Evolutionary conservation across 2,797 vertebrate species (phyloP).

Genomic region (Tapera naevia): DNA sequence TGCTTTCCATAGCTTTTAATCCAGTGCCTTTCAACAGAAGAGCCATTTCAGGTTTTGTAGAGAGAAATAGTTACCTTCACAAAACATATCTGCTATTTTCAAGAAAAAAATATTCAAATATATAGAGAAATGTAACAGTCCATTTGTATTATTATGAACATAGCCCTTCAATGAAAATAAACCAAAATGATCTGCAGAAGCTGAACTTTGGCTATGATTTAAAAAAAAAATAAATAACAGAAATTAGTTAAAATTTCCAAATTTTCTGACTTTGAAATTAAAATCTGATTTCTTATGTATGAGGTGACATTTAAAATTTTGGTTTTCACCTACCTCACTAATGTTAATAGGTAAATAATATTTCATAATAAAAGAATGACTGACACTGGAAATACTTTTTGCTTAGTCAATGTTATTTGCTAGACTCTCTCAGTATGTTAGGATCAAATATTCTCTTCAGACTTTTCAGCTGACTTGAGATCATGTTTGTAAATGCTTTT

Average conservation of each 20-base stretch:
- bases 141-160: not conserved
- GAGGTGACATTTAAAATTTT: not conserved
- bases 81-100: not conserved
- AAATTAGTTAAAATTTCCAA: not conserved
- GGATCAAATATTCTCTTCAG: not conserved
- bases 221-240: not conserved
- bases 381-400: not conserved
- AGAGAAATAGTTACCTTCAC: not conserved
- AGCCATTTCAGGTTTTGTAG: not conserved
- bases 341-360: not conserved
- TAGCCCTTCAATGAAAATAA: not conserved
- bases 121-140: not conserved
- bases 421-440: not conserved
- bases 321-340: not conserved
- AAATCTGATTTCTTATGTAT: not conserved
- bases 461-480: not conserved
- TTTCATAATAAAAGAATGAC: not conserved
- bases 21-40: not conserved
- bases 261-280: not conserved
- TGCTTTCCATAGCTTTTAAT: not conserved
- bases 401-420: not conserved
- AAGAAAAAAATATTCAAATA: not conserved
- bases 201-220: not conserved
- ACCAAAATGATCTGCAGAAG: not conserved
- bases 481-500: conserved; percentile 1